Evolutionary conservation across 2,113 vertebrate species (phyloP), one percentile per base, ranked within the genome.

Genomic region (Urocitellus parryii): DNA sequence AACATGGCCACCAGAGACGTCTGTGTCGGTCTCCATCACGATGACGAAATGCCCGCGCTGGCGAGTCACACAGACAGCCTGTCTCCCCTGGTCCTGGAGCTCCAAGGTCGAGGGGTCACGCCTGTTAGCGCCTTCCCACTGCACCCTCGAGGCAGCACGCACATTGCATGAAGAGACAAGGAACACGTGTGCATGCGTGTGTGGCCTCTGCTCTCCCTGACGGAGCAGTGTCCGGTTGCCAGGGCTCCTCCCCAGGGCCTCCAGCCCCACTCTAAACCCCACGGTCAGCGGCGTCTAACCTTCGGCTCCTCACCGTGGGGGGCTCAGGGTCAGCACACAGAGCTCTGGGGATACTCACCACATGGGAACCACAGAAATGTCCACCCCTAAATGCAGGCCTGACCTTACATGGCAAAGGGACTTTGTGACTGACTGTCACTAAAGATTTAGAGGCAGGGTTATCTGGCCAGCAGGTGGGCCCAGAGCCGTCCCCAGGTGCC

Each of bases 11-110:
- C 22, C 22, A 5, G 8, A 74, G 51, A 13, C 2, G 7, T 24
- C 39, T 56, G 20, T 16, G 13, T 34, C 61, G 1, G 79, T 4
- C 27, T 58, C n/a, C 37, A 27, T 11, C 17, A 16, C 8, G 24
- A 17, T 4, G 45, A 6, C 5, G 7, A 72, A n/a, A 7, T 2
- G 0, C 79, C 17, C 20, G 13, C 58, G 3, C 13, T 27, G 24
- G 53, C 4, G 42, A 27, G 12, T n/a, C 2, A 13, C 14, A 34
- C 24, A 18, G 65, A 70, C 4, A 34, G 39, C 20, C 29, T 76
- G 32, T 29, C 5, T 34, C 67, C 13, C 53, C 14, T 20, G 37
- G 53, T 4, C 16, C 53, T 61, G 79, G n/a, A 27, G 61, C 22
- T 1, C 20, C 79, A 22, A 16, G 20, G 11, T 20, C 39, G 9